Conservation (phyloP, 2,797 vertebrate genomes). For the Chelmon rostratus region DNA sequence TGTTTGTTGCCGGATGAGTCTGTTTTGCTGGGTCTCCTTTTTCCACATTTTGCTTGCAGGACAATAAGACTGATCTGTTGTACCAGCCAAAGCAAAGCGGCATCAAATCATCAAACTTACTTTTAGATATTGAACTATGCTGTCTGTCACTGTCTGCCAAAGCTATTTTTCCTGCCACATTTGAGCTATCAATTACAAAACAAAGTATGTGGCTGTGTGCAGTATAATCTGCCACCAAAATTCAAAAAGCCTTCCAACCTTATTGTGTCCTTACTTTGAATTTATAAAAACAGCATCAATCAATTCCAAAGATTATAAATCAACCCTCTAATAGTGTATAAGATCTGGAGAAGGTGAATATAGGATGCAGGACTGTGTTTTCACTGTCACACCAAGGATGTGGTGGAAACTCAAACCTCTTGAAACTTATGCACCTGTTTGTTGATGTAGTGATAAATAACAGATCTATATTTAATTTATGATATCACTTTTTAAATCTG, state of each 20-base stretch:
- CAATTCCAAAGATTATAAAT: not conserved
- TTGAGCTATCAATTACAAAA: slow-evolving; percentile 14
- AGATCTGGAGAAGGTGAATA: not conserved
- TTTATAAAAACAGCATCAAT: not conserved
- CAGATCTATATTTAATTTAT: too few relatives aligned
- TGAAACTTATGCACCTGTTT: not conserved
- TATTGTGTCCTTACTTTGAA: not conserved
- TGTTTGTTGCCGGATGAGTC: not conserved
- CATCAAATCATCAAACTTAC: not conserved
- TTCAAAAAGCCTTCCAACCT: not conserved
- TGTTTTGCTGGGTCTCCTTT: not conserved
- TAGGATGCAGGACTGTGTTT: not conserved
- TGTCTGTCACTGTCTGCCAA: not conserved
- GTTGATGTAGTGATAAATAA: not conserved
- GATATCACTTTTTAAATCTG: too few relatives aligned
- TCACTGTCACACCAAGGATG: not conserved
- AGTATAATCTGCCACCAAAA: not conserved
- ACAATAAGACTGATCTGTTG: not conserved
- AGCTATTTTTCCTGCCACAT: not conserved
- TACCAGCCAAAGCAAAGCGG: not conserved
- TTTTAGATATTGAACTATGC: not conserved
- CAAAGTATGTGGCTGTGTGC: slow-evolving; percentile 5
- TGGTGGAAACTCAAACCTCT: not conserved
- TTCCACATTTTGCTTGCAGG: not conserved
- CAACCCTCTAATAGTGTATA: not conserved